These are phyloP conservation scores for Drepanosiphum platanoidis DNA, from an alignment of 2,888 invertebrate species.

Conservation along the genomic window DNA sequence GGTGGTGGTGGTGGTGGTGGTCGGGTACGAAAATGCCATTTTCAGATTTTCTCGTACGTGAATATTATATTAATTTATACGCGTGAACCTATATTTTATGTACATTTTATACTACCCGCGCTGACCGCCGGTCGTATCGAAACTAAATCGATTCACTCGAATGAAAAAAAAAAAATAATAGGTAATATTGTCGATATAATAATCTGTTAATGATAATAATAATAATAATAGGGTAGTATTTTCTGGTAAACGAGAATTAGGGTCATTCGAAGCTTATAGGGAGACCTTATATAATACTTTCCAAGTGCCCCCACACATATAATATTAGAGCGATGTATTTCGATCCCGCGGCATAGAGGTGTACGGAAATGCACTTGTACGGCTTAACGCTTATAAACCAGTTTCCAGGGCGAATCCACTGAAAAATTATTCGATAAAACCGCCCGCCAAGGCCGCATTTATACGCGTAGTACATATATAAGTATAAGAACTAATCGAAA, in stretches of 20 bases:
- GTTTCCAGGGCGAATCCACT: not conserved
- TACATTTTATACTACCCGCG: not conserved
- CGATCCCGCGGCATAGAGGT: not conserved
- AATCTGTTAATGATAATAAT: slow-evolving; percentile 3
- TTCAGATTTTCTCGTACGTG: not conserved
- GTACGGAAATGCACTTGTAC: slow-evolving; percentile 19
- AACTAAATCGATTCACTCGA: not conserved
- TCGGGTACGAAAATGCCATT: not conserved
- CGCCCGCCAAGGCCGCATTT: not conserved
- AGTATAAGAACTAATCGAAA: not conserved
- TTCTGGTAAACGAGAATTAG: slow-evolving; percentile 45
- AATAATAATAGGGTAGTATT: not conserved
- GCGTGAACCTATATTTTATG: not conserved
- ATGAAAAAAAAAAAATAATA: slow-evolving; percentile 5
- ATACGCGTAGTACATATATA: not conserved
- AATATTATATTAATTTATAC: not conserved
- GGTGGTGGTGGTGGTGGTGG: too few relatives aligned
- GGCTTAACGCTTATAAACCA: slow-evolving; percentile 16
- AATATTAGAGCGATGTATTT: not conserved
- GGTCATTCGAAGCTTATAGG: slow-evolving; percentile 46
- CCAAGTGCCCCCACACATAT: not conserved
- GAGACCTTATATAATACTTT: slow-evolving; percentile 44
- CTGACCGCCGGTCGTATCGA: not conserved
- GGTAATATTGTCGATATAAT: not conserved
- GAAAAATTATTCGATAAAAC: slow-evolving; percentile 3